These are phyloP conservation scores for Chloebia gouldiae DNA, from an alignment of 2,113 vertebrate genomes.

Conservation along the genomic window DNA sequence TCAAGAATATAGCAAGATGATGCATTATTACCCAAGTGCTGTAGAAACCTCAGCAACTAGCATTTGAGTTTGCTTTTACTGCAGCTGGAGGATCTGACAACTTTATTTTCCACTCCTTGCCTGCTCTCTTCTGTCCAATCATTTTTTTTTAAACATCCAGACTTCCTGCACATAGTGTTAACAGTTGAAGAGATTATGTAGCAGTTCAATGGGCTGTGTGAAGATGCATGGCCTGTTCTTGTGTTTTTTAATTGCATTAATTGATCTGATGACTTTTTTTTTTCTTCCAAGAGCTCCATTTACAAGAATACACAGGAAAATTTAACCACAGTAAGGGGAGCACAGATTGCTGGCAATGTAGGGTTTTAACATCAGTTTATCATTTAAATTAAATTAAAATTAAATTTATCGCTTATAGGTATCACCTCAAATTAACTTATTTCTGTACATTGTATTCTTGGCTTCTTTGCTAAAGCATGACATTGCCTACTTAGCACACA, in stretches of 20 bases:
- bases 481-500: neutral
- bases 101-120: neutral
- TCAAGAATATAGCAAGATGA: constrained; percentile 1
- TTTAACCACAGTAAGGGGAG: neutral
- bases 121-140: neutral
- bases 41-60: constrained; percentile 6
- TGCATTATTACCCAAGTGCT: neutral
- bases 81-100: neutral
- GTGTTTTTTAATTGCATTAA: neutral
- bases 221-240: neutral
- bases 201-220: neutral
- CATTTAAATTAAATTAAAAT: neutral
- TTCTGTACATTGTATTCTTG: neutral
- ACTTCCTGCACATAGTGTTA: neutral
- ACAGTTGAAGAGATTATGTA: neutral
- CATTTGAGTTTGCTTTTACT: neutral
- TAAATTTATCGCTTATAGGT: neutral
- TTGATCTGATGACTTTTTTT: neutral
- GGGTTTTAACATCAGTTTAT: neutral
- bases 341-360: neutral
- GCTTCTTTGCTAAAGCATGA: neutral
- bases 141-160: neutral
- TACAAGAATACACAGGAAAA: neutral
- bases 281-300: neutral
- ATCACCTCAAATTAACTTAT: neutral